Base-by-base conservation (phyloP, 1,140 invertebrate genomes). In the Chionoecetes opilio region DNA sequence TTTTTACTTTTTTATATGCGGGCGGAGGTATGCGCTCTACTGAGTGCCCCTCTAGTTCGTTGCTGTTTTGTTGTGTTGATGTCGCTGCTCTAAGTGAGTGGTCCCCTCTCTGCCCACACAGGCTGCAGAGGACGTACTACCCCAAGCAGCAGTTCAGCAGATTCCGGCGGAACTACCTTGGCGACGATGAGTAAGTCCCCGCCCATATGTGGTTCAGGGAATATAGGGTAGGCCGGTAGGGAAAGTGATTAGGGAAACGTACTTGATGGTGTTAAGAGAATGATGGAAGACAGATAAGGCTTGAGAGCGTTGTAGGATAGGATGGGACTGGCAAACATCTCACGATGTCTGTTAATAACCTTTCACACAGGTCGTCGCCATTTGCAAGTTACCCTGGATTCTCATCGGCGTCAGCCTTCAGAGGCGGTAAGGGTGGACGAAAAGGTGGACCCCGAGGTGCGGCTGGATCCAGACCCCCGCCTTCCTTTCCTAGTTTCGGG, bases 131-230 rank as follows among this genome's bases (percentile, higher is more conserved):
- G 17, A 82, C 91, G 21, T 92, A n/a, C 91, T 82, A 75, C 91
- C 82, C 63, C n/a, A 63, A 5, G 91, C 34, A 82, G 82, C 35
- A 35, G 34, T 92, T 82, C 91, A 92, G 63, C 82, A 82, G 91
- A 82, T 82, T 37, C 34, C 32, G 63, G 26, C 75, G 91, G 34
- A 84, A 92, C 91, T 84, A 82, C 63, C 46, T 63, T 6, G 37
- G n/a, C 26, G 91, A 82, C 75, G 90, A 91, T n/a, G 91, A 92
- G 91, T 92, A 82, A 92, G 91, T 92, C 89, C 21, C 53, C 53
- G 53, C 53, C 14, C 38, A 14, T 41, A 41, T 41, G n/a, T n/a
- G 38, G 38, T 14, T 3, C 38, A 14, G 46, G 82, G 9, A 17
- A 1, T 35, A 1, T 34, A 35, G 11, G 11, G 37, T 3, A 84